A percentile compares a stretch with the other conserved stretches of the same genome.
Evolutionary conservation across 2,797 vertebrate species (phyloP).

Genomic region (Anguilla anguilla): DNA sequence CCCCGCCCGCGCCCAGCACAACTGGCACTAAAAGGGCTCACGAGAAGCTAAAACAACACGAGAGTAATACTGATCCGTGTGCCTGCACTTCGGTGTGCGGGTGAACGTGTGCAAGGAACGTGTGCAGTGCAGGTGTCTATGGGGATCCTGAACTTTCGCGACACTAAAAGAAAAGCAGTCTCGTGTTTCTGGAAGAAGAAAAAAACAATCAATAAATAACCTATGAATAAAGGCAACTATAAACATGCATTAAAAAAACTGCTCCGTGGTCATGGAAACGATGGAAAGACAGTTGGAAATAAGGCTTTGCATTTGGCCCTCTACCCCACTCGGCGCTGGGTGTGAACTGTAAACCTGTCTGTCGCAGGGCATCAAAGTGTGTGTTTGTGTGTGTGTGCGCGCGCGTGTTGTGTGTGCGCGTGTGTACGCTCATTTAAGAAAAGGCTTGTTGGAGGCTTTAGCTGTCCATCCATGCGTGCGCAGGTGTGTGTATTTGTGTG

Average conservation of each 20-base stretch:
- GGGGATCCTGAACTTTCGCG: background rate
- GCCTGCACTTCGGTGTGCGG: background rate
- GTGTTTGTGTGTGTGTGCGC: conserved; percentile 39
- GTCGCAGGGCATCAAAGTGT: conserved; percentile 4
- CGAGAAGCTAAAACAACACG: background rate
- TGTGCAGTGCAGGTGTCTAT: background rate
- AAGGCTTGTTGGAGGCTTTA: conserved; percentile 68
- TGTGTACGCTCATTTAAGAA: background rate
- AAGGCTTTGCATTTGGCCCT: conserved; percentile 19
- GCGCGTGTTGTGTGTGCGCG: background rate
- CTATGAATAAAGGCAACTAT: background rate
- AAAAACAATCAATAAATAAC: conserved; percentile 27
- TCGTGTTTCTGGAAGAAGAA: background rate
- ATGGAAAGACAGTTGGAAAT: conserved; percentile 5
- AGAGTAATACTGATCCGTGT: background rate
- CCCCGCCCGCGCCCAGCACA: background rate
- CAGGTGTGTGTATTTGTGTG: background rate
- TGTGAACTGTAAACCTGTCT: background rate
- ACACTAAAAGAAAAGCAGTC: background rate
- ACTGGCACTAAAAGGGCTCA: background rate
- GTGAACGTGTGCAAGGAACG: background rate
- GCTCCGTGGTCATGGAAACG: background rate
- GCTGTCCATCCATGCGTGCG: conserved; percentile 30
- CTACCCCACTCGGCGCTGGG: background rate
- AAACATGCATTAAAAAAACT: background rate